phyloP scores from a whole-genome alignment of 2,797 vertebrate species.

The Antrozous pallidus region DNA sequence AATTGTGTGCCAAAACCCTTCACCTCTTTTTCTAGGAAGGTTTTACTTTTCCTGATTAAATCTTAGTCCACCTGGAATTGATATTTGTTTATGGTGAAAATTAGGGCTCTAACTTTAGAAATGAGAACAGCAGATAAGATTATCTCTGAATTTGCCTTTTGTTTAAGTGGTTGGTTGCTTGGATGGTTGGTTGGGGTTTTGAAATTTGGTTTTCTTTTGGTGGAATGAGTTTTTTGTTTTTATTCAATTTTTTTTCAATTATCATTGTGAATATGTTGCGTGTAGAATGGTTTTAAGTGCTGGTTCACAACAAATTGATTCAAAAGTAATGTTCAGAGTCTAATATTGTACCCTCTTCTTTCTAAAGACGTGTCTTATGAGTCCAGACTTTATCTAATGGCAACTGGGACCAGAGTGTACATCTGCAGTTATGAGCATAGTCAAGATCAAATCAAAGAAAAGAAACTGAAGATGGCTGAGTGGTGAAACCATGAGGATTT shows the following conservation, averaged over 20 bases:
- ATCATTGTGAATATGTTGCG: not conserved
- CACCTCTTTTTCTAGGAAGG: not conserved
- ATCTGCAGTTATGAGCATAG: not conserved
- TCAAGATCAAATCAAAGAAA: not conserved
- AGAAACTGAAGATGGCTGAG: not conserved
- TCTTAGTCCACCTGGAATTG: not conserved
- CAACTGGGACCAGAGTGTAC: not conserved
- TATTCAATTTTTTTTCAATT: not conserved
- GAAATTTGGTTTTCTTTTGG: not conserved
- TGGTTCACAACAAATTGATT: not conserved
- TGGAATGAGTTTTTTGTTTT: not conserved
- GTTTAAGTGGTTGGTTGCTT: not conserved
- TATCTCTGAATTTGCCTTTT: not conserved
- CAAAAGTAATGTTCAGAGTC: not conserved
- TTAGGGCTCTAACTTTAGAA: not conserved
- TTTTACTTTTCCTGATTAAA: conserved; percentile 6
- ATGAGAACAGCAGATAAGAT: not conserved
- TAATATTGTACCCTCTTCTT: not conserved
- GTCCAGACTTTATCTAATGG: not conserved
- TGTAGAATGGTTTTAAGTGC: not conserved
- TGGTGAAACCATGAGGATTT: not conserved
- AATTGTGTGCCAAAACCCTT: not conserved
- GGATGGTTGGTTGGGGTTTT: not conserved
- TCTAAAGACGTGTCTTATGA: not conserved
- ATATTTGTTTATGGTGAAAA: not conserved